These are phyloP conservation scores for Epinephelus lanceolatus DNA, from an alignment of 2,113 vertebrate genomes.

Conservation along the genomic window DNA sequence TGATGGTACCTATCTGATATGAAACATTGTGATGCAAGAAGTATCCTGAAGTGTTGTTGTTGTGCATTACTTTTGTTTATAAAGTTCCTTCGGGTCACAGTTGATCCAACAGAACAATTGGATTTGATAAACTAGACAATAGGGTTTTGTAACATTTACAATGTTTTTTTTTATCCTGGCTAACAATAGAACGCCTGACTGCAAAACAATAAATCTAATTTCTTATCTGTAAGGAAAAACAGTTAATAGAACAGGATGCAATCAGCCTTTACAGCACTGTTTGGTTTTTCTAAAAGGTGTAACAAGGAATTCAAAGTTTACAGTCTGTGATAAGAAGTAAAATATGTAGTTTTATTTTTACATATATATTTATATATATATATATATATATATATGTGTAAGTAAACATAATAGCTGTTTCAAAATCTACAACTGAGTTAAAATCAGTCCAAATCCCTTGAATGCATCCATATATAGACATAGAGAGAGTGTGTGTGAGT, in stretches of 20 bases:
- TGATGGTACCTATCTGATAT: neutral
- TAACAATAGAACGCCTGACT: conserved; percentile 15
- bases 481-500: neutral
- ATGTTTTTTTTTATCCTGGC: neutral
- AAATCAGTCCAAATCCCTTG: neutral
- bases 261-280: neutral
- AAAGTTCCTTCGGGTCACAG: neutral
- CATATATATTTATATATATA: too few relatives aligned
- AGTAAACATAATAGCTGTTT: neutral
- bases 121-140: conserved; percentile 21
- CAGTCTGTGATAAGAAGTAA: neutral
- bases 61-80: neutral
- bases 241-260: neutral
- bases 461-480: neutral
- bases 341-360: neutral
- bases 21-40: conserved; percentile 15
- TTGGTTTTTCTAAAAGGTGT: neutral
- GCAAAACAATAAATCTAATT: neutral
- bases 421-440: neutral
- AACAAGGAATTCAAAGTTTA: neutral
- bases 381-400: neutral
- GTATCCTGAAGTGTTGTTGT: conserved; percentile 23
- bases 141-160: conserved; percentile 26
- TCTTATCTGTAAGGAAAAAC: neutral
- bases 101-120: conserved; percentile 25